phyloP scores from a whole-genome alignment of 2,113 vertebrate genomes.

The Caranx melampygus region DNA sequence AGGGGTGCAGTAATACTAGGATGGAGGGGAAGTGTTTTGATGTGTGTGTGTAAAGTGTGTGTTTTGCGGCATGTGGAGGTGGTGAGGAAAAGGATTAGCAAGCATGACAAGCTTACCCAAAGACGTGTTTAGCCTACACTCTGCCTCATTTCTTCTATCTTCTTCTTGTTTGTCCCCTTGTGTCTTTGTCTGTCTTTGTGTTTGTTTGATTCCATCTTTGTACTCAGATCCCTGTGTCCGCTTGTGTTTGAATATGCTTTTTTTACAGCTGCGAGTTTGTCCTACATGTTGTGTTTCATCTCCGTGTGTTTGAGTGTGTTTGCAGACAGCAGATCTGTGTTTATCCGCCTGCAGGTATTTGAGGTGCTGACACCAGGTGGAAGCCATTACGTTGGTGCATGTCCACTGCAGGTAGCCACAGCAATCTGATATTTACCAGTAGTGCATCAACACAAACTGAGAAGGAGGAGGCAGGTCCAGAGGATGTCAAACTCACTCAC shows the following conservation, averaged over 20 bases:
- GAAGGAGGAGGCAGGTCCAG: constrained; percentile 8
- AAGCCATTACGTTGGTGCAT: constrained; percentile 8
- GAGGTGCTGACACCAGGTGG: constrained; percentile 21
- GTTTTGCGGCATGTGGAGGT: constrained; percentile 34
- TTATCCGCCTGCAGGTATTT: constrained; percentile 31
- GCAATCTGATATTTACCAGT: constrained; percentile 37
- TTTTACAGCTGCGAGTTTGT: constrained; percentile 9
- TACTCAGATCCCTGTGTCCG: neutral
- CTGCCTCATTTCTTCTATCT: constrained; percentile 21
- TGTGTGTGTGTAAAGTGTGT: neutral
- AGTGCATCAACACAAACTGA: constrained; percentile 33
- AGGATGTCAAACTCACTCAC: constrained; percentile 38
- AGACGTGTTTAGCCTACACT: constrained; percentile 31
- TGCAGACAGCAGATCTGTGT: constrained; percentile 9
- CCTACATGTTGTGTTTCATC: constrained; percentile 29
- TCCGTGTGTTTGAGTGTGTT: neutral
- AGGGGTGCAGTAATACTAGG: neutral
- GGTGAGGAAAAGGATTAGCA: constrained; percentile 52
- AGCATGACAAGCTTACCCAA: constrained; percentile 30
- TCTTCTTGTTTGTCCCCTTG: constrained; percentile 31
- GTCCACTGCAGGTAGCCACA: constrained; percentile 28
- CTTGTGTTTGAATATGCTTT: neutral
- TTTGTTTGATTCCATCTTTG: constrained; percentile 16
- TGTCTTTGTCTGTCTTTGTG: constrained; percentile 18
- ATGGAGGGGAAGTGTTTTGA: constrained; percentile 2